Evolutionary conservation across 2,113 vertebrate species (phyloP).

Genomic region (human): GRCh38 chr9:116955001-116955500

Average conservation of each 20-base stretch:
- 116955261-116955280: neutral
- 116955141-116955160: neutral
- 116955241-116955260: neutral
- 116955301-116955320: too few relatives aligned
- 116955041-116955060: neutral
- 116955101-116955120: neutral
- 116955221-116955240: neutral
- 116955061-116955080: neutral
- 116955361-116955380: neutral
- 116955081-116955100: neutral
- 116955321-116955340: neutral
- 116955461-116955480: neutral
- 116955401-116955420: neutral
- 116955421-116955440: neutral
- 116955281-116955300: neutral
- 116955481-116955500: neutral
- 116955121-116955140: neutral
- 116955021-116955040: neutral
- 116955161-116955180: neutral
- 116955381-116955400: neutral
- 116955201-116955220: too few relatives aligned
- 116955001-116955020: neutral
- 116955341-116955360: neutral
- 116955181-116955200: neutral
- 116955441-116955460: neutral